Evolutionary conservation across 1,140 invertebrate species (phyloP).

Genomic region (Drosophila pseudoobscura): DNA sequence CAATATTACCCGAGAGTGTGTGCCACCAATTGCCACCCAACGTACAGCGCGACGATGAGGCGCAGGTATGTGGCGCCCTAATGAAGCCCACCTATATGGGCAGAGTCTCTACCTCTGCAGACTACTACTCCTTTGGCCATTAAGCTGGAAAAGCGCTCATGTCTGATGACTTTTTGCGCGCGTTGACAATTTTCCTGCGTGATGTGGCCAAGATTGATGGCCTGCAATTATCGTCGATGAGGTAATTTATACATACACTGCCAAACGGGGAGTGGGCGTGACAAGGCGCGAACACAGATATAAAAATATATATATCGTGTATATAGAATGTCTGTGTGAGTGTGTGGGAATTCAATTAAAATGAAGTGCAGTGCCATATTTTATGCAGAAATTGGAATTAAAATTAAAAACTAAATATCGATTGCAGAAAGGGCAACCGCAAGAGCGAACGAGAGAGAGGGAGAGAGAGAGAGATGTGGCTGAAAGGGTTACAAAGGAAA

Average conservation of each 20-base stretch:
- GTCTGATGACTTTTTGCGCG: conserved; percentile 74
- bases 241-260: conserved; percentile 74
- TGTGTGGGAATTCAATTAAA: conserved; percentile 70
- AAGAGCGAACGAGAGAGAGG: not conserved
- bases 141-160: conserved; percentile 59
- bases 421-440: conserved; percentile 46
- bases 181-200: conserved; percentile 77
- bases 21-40: conserved; percentile 16
- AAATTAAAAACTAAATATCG: conserved; percentile 80
- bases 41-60: not conserved
- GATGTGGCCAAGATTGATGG: conserved; percentile 79
- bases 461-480: not conserved
- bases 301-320: conserved; percentile 1
- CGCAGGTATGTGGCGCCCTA: conserved; percentile 37
- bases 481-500: conserved; percentile 49
- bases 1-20: not conserved
- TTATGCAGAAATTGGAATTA: conserved; percentile 73
- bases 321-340: not conserved
- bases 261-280: conserved; percentile 36
- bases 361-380: conserved; percentile 73
- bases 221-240: conserved; percentile 77
- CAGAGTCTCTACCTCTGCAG: conserved; percentile 1
- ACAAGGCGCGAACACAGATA: conserved; percentile 48
- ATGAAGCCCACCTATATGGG: conserved; percentile 57
- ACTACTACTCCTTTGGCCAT: conserved; percentile 32